Evolutionary conservation across 2,113 vertebrate genomes (phyloP).

Genomic region (Pygoscelis antarcticus): DNA sequence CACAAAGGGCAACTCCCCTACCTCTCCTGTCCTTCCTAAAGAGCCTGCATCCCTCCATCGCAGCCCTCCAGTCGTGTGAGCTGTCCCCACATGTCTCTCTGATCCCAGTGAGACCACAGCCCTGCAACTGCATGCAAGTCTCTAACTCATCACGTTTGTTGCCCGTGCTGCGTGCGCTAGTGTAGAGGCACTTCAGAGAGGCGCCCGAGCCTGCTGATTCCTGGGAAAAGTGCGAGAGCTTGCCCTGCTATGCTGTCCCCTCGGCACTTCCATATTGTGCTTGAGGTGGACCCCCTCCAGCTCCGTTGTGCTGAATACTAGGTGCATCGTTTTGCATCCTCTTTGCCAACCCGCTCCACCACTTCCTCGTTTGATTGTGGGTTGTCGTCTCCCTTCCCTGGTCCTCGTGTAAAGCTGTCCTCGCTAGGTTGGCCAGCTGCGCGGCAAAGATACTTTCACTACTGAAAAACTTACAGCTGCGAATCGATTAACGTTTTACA

Average conservation of each 20-base stretch:
- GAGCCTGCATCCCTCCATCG: background rate
- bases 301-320: background rate
- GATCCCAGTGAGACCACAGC: background rate
- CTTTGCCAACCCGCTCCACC: background rate
- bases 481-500: background rate
- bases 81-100: background rate
- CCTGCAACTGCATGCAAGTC: background rate
- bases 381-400: background rate
- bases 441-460: background rate
- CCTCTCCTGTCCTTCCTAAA: background rate
- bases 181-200: background rate
- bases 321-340: rapidly evolving
- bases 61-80: background rate
- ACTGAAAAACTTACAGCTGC: background rate
- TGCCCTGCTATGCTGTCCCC: background rate
- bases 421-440: background rate
- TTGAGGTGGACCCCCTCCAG: background rate
- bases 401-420: background rate
- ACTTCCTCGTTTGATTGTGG: background rate
- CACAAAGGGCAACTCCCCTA: background rate
- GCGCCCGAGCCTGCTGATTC: background rate
- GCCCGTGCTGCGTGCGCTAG: rapidly evolving
- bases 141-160: background rate
- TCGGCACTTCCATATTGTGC: background rate
- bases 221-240: background rate